Percentiles rank a stretch among this genome's conserved stretches.
Conservation (phyloP, 2,888 invertebrate species). For the Drosophila anomalata region DNA sequence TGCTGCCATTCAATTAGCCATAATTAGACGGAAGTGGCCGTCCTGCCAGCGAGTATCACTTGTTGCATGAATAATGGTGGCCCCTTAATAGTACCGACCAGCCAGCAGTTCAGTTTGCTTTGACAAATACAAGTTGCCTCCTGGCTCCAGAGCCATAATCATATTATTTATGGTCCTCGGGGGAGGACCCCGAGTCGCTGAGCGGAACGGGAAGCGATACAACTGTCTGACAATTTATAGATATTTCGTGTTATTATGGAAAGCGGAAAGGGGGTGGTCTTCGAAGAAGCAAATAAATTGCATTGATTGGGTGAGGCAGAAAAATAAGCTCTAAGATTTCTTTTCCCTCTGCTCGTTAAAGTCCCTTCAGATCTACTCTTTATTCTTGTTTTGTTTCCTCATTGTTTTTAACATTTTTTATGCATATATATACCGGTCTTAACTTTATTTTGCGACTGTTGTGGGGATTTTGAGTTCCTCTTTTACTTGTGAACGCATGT, state of each 20-base stretch:
- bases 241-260: conserved; percentile 46
- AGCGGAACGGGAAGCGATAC: conserved; percentile 19
- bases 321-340: conserved; percentile 41
- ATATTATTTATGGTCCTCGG: conserved; percentile 66
- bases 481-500: conserved; percentile 24
- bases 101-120: conserved; percentile 55
- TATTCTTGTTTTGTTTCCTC: conserved; percentile 7
- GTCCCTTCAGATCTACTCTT: conserved; percentile 15
- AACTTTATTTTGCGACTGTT: conserved; percentile 49
- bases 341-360: conserved; percentile 56
- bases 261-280: conserved; percentile 11
- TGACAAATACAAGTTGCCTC: conserved; percentile 70
- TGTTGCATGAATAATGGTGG: conserved; percentile 68
- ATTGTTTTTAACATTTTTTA: conserved; percentile 50
- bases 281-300: conserved; percentile 50
- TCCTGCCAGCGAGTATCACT: conserved; percentile 47
- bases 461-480: conserved; percentile 26
- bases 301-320: conserved; percentile 34
- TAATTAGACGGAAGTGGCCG: conserved; percentile 45
- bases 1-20: conserved; percentile 47
- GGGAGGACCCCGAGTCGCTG: conserved; percentile 5
- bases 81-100: conserved; percentile 48
- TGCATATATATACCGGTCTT: conserved; percentile 11
- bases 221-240: conserved; percentile 47
- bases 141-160: conserved; percentile 60